phyloP scores from a whole-genome alignment of 1,140 invertebrate species.

The Cyclargus thomasi region DNA sequence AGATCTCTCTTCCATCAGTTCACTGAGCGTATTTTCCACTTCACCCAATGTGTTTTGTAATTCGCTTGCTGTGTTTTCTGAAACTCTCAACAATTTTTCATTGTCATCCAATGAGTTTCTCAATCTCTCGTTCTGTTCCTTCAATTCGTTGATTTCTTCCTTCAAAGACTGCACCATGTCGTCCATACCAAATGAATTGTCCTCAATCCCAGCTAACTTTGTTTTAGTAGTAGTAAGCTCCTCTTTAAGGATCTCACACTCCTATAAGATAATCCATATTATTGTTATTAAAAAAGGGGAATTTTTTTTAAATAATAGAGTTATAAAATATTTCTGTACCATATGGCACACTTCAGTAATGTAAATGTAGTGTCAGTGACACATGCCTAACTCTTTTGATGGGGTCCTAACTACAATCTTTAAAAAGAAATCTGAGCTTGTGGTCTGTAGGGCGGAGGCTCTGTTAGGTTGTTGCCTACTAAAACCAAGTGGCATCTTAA shows the following conservation, averaged over 20 bases:
- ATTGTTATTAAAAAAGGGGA: background rate
- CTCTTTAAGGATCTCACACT: slow-evolving; percentile 80
- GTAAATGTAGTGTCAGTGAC: too few species aligned
- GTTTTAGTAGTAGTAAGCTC: slow-evolving; percentile 78
- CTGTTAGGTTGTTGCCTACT: too few species aligned
- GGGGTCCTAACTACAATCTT: too few species aligned
- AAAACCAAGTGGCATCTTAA: too few species aligned
- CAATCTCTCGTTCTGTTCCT: slow-evolving; percentile 62
- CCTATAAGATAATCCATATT: slow-evolving; percentile 55
- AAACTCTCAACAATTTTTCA: slow-evolving; percentile 64
- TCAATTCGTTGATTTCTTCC: slow-evolving; percentile 75
- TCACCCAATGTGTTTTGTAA: slow-evolving; percentile 63
- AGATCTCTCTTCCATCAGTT: slow-evolving; percentile 59
- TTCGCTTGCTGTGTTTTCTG: slow-evolving; percentile 64
- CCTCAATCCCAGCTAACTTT: slow-evolving; percentile 79
- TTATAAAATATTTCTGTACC: too few species aligned
- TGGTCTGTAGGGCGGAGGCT: too few species aligned
- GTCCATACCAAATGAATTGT: slow-evolving; percentile 82
- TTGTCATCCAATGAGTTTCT: slow-evolving; percentile 64
- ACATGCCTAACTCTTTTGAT: too few species aligned
- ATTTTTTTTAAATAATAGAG: too few species aligned
- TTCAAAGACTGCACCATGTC: slow-evolving; percentile 81
- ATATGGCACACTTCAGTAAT: too few species aligned
- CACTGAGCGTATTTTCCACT: slow-evolving; percentile 68
- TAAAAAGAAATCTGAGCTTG: too few species aligned